phyloP scores from a whole-genome alignment of 2,797 vertebrate genomes.

The Schizothorax lantsangensis region DNA sequence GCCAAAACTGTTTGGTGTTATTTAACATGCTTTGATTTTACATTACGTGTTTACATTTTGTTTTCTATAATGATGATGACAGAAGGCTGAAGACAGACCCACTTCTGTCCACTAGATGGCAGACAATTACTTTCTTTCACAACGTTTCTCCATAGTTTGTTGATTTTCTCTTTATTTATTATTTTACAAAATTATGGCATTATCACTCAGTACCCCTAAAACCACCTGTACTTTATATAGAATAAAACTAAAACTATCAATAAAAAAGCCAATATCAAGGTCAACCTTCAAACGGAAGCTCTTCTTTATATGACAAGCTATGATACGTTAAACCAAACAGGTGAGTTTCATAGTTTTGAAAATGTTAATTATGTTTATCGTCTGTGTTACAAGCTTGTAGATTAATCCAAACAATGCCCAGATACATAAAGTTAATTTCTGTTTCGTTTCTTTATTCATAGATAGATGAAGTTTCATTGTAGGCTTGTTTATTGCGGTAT shows the following conservation, averaged over 20 bases:
- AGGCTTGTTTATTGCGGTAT: no score
- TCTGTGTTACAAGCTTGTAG: no score
- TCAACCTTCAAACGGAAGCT: background rate
- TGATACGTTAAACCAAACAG: background rate
- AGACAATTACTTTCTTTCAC: background rate
- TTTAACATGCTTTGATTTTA: background rate
- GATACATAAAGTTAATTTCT: background rate
- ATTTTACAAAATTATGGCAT: background rate
- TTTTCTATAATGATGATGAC: background rate
- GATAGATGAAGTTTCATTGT: no score
- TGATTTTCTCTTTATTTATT: background rate
- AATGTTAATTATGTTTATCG: background rate
- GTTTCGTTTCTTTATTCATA: background rate
- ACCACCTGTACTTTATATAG: background rate
- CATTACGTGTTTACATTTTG: background rate
- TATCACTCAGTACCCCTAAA: background rate
- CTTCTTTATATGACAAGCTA: background rate
- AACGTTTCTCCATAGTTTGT: background rate
- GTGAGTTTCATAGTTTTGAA: background rate
- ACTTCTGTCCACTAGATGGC: constrained; percentile 30
- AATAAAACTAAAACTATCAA: background rate
- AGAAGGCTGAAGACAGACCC: background rate
- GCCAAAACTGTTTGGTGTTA: background rate
- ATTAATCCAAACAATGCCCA: background rate
- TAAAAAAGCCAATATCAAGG: background rate